Conservation (phyloP, 2,888 invertebrate species). For the Chloromyia formosa region DNA sequence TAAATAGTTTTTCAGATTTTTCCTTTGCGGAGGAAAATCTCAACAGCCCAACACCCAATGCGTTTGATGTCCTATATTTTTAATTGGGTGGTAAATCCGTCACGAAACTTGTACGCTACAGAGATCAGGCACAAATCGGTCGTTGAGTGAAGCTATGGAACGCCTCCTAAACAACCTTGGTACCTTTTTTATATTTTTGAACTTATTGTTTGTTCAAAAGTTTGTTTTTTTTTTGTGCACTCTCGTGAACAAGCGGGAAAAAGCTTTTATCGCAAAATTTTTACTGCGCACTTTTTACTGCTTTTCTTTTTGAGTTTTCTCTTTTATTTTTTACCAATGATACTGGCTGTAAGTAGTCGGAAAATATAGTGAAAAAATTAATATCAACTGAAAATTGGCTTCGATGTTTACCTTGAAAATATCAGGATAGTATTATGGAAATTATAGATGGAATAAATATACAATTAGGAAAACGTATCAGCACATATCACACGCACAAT, state of each 20-base stretch:
- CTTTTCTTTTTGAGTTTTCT: background rate
- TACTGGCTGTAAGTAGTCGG: slow-evolving; percentile 35
- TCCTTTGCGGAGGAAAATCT: background rate
- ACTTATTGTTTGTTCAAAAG: slow-evolving; percentile 12
- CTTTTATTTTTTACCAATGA: slow-evolving; percentile 26
- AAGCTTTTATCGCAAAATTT: slow-evolving; percentile 34
- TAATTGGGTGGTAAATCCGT: background rate
- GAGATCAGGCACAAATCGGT: slow-evolving; percentile 36
- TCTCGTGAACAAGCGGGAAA: background rate
- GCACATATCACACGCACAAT: slow-evolving; percentile 4
- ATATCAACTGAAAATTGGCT: slow-evolving; percentile 21
- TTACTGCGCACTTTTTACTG: slow-evolving; percentile 32
- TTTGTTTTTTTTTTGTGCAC: background rate
- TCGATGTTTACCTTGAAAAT: slow-evolving; percentile 32
- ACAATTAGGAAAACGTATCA: no score
- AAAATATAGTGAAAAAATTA: slow-evolving; percentile 34
- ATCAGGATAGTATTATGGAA: background rate
- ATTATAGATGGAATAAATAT: slow-evolving; percentile 10
- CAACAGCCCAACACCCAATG: slow-evolving; percentile 11
- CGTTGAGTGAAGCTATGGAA: slow-evolving; percentile 10
- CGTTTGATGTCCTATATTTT: background rate
- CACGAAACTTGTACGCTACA: slow-evolving; percentile 25
- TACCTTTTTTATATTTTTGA: slow-evolving; percentile 26
- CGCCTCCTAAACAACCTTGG: slow-evolving; percentile 37
- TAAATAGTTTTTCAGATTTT: slow-evolving; percentile 25